phyloP scores from a whole-genome alignment of 2,797 vertebrate species.

The Tadarida brasiliensis region DNA sequence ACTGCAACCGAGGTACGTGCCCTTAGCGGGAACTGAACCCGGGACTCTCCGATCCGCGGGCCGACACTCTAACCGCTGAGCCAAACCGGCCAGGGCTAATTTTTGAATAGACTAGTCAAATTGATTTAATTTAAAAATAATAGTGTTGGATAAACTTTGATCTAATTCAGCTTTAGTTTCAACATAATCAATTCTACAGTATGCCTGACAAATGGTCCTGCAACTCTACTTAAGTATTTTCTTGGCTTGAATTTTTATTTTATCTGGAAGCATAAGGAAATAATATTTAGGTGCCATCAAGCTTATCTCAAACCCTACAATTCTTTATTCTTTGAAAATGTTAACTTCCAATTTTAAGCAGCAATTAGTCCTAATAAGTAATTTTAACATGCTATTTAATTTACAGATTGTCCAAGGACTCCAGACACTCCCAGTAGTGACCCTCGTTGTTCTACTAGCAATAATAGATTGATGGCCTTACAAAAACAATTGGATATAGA shows the following conservation, averaged over 20 bases:
- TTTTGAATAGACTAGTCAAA: constrained; percentile 26
- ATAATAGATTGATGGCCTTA: constrained; percentile 94
- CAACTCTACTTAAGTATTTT: constrained; percentile 5
- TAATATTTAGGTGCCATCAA: constrained; percentile 59
- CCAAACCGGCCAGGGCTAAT: too few species aligned
- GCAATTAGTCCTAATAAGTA: constrained; percentile 4
- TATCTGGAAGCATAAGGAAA: constrained; percentile 37
- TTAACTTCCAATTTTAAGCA: constrained; percentile 41
- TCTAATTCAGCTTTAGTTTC: constrained; percentile 51
- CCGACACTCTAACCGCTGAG: too few species aligned
- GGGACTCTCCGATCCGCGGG: too few species aligned
- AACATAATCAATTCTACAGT: neutral
- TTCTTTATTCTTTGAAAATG: constrained; percentile 57
- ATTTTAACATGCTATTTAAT: constrained; percentile 74
- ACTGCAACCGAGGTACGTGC: too few species aligned
- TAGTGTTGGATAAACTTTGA: neutral
- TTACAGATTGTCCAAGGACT: constrained; percentile 95
- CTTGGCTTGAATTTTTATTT: constrained; percentile 48
- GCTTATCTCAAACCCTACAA: constrained; percentile 9
- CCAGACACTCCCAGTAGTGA: constrained; percentile 97
- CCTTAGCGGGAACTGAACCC: too few species aligned
- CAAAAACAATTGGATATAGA: constrained; percentile 98
- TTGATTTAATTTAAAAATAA: constrained; percentile 54
- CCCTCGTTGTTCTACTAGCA: constrained; percentile 92
- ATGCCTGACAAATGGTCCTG: neutral